Percentiles rank a stretch among this genome's conserved stretches.
These are phyloP conservation scores for Flexamia atlantica DNA, from an alignment of 2,888 invertebrate genomes.

Conservation along the genomic window DNA sequence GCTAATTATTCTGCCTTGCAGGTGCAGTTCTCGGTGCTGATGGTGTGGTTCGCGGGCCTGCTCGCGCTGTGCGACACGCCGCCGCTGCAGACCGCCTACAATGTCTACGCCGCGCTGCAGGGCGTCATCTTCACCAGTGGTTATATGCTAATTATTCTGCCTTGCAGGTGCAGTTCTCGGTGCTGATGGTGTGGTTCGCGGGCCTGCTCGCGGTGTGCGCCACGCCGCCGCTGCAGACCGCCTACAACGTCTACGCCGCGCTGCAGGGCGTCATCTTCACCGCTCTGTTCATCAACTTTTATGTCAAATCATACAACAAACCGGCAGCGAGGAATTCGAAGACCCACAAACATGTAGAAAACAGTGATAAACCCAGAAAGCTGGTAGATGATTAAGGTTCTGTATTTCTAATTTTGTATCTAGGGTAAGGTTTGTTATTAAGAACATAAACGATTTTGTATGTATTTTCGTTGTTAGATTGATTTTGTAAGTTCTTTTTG, in stretches of 20 bases:
- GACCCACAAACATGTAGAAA: neutral
- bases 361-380: neutral
- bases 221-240: constrained; percentile 50
- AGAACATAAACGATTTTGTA: no score
- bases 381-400: neutral
- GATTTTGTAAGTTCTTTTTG: no score
- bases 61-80: constrained; percentile 37
- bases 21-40: constrained; percentile 61
- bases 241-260: constrained; percentile 59
- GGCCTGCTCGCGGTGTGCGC: constrained; percentile 36
- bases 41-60: constrained; percentile 43
- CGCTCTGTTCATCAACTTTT: constrained; percentile 56
- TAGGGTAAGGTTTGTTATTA: no score
- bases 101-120: constrained; percentile 49
- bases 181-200: constrained; percentile 53
- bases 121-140: neutral
- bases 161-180: constrained; percentile 59
- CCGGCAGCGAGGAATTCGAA: constrained; percentile 28
- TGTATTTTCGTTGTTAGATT: no score
- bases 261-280: constrained; percentile 61
- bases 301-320: constrained; percentile 58
- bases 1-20: neutral
- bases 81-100: constrained; percentile 58
- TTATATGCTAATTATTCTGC: neutral
- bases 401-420: no score